Percentiles rank a stretch among this genome's conserved stretches.
Conservation (phyloP, 92 coral and sea anemone genomes). For the Phymanthus crucifer region DNA sequence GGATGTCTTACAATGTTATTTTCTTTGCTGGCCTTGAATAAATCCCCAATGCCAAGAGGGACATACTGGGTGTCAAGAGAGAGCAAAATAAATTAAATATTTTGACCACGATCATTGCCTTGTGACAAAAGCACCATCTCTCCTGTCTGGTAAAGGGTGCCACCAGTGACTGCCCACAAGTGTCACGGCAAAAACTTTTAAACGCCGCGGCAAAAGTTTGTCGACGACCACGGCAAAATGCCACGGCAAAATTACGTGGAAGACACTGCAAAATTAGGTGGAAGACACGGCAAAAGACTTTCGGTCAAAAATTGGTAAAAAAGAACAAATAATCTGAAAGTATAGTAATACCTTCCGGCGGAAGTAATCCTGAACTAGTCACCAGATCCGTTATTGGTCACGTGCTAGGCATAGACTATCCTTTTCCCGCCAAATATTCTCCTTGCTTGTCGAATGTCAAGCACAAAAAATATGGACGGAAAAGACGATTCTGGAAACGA, state of each 20-base stretch:
- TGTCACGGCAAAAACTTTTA: too few relatives aligned
- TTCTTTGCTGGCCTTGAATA: slow-evolving; percentile 34
- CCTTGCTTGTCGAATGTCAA: not conserved
- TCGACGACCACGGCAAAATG: too few relatives aligned
- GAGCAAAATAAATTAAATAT: slow-evolving; percentile 37
- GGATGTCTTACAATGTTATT: slow-evolving; percentile 45
- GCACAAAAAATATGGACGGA: not conserved
- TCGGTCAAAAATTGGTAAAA: not conserved
- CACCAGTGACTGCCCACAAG: slow-evolving; percentile 21
- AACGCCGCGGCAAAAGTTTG: too few relatives aligned
- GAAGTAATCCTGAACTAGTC: not conserved
- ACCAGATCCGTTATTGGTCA: not conserved
- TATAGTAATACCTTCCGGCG: not conserved
- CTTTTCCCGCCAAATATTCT: not conserved
- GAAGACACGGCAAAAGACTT: not conserved
- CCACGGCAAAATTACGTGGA: too few relatives aligned
- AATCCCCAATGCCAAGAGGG: slow-evolving; percentile 45
- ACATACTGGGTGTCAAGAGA: slow-evolving; percentile 31
- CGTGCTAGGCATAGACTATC: not conserved
- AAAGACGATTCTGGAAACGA: not conserved
- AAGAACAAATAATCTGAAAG: not conserved
- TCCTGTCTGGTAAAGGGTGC: slow-evolving; percentile 39
- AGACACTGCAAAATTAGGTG: too few relatives aligned
- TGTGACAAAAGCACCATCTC: slow-evolving; percentile 27
- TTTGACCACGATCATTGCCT: slow-evolving; percentile 29